phyloP scores from a whole-genome alignment of 1,140 invertebrate species.

The Paraescarpia echinospica region DNA sequence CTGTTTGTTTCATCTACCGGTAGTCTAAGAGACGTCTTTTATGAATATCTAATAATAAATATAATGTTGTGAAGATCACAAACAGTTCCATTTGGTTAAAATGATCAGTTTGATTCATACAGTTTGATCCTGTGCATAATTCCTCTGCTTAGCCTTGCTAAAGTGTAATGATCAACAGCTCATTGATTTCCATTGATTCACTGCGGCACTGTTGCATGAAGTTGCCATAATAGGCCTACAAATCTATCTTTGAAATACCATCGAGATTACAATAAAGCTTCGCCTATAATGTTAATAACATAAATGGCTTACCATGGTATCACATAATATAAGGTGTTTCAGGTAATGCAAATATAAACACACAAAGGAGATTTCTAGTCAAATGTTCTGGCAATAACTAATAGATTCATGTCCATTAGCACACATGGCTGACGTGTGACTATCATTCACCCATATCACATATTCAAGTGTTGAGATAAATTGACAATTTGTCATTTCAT shows the following conservation, averaged over 20 bases:
- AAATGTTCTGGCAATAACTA: neutral
- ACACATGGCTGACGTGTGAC: neutral
- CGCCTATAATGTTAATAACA: neutral
- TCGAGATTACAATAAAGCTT: neutral
- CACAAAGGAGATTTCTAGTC: neutral
- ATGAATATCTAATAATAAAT: neutral
- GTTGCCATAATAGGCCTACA: neutral
- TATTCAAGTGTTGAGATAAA: neutral
- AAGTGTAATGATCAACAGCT: neutral
- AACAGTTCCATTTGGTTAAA: too few species aligned
- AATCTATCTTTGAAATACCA: neutral
- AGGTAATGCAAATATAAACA: neutral
- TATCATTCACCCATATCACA: neutral
- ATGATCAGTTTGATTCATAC: neutral
- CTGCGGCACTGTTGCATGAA: neutral
- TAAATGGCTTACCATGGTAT: neutral
- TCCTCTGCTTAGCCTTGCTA: too few species aligned
- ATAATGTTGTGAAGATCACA: neutral
- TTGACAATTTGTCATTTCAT: neutral
- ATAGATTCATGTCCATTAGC: neutral
- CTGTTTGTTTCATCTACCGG: neutral
- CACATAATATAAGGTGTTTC: too few species aligned
- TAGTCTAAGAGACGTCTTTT: neutral
- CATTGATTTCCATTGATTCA: neutral
- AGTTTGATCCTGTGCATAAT: neutral